A percentile compares a stretch with the other conserved stretches of the same genome.
These are phyloP conservation scores for Chloroceryle amazona DNA, from an alignment of 2,797 vertebrate species.

Conservation along the genomic window DNA sequence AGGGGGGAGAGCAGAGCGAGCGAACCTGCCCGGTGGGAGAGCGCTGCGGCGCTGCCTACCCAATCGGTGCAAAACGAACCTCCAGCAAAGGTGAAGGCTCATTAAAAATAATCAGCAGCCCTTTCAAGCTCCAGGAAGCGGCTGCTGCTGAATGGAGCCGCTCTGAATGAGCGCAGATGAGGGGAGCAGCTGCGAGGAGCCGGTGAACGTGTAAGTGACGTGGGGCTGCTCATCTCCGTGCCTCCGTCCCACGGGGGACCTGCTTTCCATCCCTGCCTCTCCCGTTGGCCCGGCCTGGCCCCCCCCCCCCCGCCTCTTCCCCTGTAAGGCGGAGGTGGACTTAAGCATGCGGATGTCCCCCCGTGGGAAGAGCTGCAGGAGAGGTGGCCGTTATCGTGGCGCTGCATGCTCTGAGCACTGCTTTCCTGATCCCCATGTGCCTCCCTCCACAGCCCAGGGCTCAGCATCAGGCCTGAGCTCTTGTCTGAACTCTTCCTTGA, in stretches of 20 bases:
- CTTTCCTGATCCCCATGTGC: neutral
- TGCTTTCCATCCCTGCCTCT: neutral
- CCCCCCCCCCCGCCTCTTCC: neutral
- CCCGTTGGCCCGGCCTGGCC: neutral
- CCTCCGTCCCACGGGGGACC: neutral
- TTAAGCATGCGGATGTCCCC: fast-evolving
- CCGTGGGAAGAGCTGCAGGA: neutral
- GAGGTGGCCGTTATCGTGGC: fast-evolving
- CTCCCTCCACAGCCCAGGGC: neutral
- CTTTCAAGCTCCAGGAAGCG: neutral
- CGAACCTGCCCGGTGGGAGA: neutral
- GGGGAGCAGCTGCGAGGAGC: neutral
- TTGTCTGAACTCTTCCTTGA: neutral
- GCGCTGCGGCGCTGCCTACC: neutral
- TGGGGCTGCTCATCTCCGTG: fast-evolving
- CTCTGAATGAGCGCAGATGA: neutral
- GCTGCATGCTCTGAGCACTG: fast-evolving
- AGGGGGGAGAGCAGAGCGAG: fast-evolving
- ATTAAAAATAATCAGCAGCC: neutral
- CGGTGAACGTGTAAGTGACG: fast-evolving
- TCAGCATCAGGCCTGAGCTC: neutral
- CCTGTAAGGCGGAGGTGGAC: neutral
- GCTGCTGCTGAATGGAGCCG: neutral
- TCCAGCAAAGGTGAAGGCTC: neutral
- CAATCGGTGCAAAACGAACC: neutral